Conservation (phyloP, 2,888 invertebrate genomes). For the Agrotis ipsilon region DNA sequence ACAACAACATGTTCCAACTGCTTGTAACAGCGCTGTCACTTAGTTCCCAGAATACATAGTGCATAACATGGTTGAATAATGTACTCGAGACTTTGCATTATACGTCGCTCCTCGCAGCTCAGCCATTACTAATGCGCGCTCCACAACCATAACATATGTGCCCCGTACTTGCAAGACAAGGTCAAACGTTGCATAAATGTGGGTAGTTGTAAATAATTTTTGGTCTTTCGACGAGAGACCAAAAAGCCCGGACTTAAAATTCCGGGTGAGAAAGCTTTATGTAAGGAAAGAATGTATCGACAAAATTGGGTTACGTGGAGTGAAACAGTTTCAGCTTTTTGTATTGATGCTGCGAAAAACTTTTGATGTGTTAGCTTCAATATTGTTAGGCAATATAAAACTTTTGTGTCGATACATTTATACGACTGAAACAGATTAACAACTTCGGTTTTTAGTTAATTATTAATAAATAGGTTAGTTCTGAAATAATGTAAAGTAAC, state of each 20-base stretch:
- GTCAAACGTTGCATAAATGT: slow-evolving; percentile 33
- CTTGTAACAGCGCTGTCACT: slow-evolving; percentile 35
- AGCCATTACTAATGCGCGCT: slow-evolving; percentile 54
- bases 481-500: not conserved
- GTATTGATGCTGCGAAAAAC: slow-evolving; percentile 6
- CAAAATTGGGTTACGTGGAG: slow-evolving; percentile 36
- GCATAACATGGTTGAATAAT: slow-evolving; percentile 49
- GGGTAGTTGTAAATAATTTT: slow-evolving; percentile 18
- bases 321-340: slow-evolving; percentile 32
- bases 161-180: slow-evolving; percentile 33
- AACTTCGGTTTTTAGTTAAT: not conserved
- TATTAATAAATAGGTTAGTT: not conserved
- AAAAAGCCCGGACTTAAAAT: slow-evolving; percentile 32
- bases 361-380: slow-evolving; percentile 38
- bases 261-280: not conserved
- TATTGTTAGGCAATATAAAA: slow-evolving; percentile 40
- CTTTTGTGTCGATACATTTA: slow-evolving; percentile 8
- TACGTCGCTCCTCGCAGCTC: slow-evolving; percentile 37
- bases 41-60: slow-evolving; percentile 30
- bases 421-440: slow-evolving; percentile 5
- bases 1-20: slow-evolving; percentile 13
- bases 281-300: slow-evolving; percentile 14
- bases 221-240: not conserved
- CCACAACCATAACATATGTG: slow-evolving; percentile 21
- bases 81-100: slow-evolving; percentile 20